Conservation (phyloP, 2,797 vertebrate genomes). For the Ispidina picta region DNA sequence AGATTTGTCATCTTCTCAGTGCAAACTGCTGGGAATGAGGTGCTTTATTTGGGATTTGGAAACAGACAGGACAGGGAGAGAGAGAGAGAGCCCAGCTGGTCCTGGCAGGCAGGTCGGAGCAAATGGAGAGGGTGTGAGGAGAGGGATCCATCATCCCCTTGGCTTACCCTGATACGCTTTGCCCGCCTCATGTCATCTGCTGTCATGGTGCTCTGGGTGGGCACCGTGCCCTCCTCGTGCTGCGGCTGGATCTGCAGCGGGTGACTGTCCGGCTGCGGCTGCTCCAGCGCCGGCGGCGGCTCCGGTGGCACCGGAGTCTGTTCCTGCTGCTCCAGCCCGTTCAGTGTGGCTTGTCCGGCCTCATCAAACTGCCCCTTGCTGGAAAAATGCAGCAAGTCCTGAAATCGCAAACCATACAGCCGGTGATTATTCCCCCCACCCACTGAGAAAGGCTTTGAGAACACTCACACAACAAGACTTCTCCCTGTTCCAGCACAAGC, state of each 20-base stretch:
- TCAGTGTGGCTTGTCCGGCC: slow-evolving; percentile 76
- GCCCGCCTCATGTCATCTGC: slow-evolving; percentile 93
- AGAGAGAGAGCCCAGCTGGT: not conserved
- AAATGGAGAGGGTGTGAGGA: not conserved
- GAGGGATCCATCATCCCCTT: not conserved
- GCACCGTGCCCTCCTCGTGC: slow-evolving; percentile 73
- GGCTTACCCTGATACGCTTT: slow-evolving; percentile 91
- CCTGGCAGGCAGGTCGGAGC: not conserved
- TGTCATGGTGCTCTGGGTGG: slow-evolving; percentile 82
- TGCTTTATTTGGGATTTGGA: not conserved
- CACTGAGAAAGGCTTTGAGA: slow-evolving; percentile 1
- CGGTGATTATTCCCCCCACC: slow-evolving; percentile 57
- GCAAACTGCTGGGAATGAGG: not conserved
- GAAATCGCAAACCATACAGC: slow-evolving; percentile 67
- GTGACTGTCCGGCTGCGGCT: slow-evolving; percentile 56
- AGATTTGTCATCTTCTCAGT: not conserved
- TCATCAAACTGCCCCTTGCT: slow-evolving; percentile 88
- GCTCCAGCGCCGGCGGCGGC: slow-evolving; percentile 66
- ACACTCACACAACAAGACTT: not conserved
- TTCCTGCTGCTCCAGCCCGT: slow-evolving; percentile 88
- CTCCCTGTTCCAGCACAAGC: not conserved
- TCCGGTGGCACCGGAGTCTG: slow-evolving; percentile 62
- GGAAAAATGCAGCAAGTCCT: slow-evolving; percentile 89
- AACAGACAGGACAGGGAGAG: not conserved
- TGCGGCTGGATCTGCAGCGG: slow-evolving; percentile 78